Evolutionary conservation across 1,140 invertebrate genomes (phyloP).

Genomic region (Nephotettix cincticeps): DNA sequence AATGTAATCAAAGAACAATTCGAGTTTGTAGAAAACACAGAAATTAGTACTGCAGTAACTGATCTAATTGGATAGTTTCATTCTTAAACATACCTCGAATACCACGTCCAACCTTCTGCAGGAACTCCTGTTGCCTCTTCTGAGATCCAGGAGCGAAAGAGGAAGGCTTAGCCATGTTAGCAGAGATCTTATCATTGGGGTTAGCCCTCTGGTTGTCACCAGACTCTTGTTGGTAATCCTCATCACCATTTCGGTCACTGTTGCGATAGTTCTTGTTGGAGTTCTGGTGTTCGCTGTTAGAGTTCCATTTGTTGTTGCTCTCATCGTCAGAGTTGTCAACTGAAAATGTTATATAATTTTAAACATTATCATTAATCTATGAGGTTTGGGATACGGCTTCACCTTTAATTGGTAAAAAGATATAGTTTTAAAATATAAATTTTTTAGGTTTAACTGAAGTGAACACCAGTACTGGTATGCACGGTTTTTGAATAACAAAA

Average conservation of each 20-base stretch:
- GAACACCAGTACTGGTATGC: too few relatives aligned
- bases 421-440: too few relatives aligned
- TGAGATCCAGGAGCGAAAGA: conserved; percentile 46
- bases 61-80: too few relatives aligned
- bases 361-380: too few relatives aligned
- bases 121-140: conserved; percentile 51
- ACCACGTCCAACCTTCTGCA: conserved; percentile 50
- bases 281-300: not conserved
- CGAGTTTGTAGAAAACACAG: too few relatives aligned
- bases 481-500: too few relatives aligned
- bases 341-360: too few relatives aligned
- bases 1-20: too few relatives aligned
- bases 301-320: conserved; percentile 21
- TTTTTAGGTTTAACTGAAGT: too few relatives aligned
- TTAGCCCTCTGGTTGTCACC: not conserved
- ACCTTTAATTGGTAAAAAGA: too few relatives aligned
- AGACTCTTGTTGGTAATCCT: too few relatives aligned
- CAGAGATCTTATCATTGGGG: not conserved
- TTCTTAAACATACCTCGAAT: conserved; percentile 46
- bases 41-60: not conserved
- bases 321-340: conserved; percentile 17
- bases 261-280: conserved; percentile 18
- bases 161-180: conserved; percentile 30
- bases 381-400: too few relatives aligned
- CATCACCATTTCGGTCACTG: conserved; percentile 1